A percentile compares a stretch with the other conserved stretches of the same genome.
Evolutionary conservation across 2,888 invertebrate genomes (phyloP).

Genomic region (Escarpia spicata): DNA sequence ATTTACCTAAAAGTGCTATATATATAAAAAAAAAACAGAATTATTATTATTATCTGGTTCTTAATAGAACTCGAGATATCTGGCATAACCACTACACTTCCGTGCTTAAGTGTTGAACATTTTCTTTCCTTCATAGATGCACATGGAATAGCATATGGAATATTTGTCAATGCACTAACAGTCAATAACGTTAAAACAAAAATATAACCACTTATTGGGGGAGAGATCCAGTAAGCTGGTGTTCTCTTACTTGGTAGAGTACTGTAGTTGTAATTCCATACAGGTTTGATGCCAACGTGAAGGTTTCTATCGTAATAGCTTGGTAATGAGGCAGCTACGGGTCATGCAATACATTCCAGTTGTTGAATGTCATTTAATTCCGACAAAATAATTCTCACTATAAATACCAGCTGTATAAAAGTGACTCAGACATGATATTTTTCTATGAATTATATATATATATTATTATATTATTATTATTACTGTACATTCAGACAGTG

Average conservation of each 20-base stretch:
- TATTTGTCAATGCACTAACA: conserved; percentile 18
- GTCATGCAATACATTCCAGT: not conserved
- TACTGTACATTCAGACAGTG: no score
- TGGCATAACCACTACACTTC: no score
- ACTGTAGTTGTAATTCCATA: not conserved
- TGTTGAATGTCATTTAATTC: not conserved
- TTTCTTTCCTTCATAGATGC: conserved; percentile 61
- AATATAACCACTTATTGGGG: no score
- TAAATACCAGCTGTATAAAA: not conserved
- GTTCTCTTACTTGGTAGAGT: not conserved
- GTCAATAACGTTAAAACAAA: not conserved
- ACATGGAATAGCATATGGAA: not conserved
- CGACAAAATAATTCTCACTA: not conserved
- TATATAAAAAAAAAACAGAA: no score
- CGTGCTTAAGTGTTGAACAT: conserved; percentile 71
- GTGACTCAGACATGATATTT: no score
- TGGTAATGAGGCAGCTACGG: not conserved
- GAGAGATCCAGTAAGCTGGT: not conserved
- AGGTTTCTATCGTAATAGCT: not conserved
- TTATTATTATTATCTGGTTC: no score
- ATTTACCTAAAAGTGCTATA: no score
- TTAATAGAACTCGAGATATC: no score
- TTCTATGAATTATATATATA: no score
- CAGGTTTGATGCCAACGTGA: not conserved
- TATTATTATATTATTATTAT: no score